Evolutionary conservation across 2,797 vertebrate species (phyloP).

Genomic region (Crax fasciolata): DNA sequence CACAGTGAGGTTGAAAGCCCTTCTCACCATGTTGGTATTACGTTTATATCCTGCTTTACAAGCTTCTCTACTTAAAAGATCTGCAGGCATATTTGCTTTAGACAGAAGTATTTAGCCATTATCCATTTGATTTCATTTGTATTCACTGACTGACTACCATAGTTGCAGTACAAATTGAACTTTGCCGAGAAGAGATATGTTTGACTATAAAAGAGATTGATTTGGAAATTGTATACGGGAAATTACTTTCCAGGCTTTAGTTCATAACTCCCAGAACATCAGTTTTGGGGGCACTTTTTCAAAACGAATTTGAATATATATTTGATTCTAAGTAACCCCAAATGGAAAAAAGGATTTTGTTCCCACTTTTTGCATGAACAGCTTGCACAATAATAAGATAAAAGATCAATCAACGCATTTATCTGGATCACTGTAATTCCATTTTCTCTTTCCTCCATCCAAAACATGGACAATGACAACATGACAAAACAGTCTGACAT

Average conservation of each 20-base stretch:
- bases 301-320: neutral
- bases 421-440: neutral
- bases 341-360: neutral
- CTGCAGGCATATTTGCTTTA: neutral
- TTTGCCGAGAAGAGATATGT: neutral
- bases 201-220: constrained; percentile 22
- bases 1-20: neutral
- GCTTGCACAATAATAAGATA: neutral
- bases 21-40: neutral
- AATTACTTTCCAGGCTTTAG: neutral
- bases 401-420: neutral
- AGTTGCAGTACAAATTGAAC: constrained; percentile 28
- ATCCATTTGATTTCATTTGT: constrained; percentile 29
- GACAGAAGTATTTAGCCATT: neutral
- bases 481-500: neutral
- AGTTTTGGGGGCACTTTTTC: neutral
- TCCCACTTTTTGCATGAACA: neutral
- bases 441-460: neutral
- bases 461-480: neutral
- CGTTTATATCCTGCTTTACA: neutral
- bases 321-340: neutral
- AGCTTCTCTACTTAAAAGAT: neutral
- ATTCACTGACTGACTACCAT: neutral
- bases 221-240: neutral
- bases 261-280: neutral